Percentiles rank a stretch among this genome's conserved stretches.
phyloP scores from a whole-genome alignment of 2,113 vertebrate genomes.

The Centropus bengalensis region DNA sequence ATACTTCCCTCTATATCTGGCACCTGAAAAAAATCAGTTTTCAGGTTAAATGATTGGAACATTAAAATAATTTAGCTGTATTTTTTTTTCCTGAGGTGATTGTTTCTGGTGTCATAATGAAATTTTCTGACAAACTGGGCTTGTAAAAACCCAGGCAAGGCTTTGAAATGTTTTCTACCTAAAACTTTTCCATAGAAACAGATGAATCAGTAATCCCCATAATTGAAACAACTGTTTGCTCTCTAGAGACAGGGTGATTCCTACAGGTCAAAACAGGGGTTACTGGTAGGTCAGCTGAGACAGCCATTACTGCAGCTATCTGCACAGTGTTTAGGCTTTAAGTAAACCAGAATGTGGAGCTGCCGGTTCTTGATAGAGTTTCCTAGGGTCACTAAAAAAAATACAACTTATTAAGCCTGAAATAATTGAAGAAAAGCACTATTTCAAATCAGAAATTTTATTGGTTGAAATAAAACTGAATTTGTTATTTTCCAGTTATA shows the following conservation, averaged over 20 bases:
- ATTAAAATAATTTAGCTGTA: background rate
- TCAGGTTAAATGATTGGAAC: background rate
- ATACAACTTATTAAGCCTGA: background rate
- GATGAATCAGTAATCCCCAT: background rate
- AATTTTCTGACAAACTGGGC: background rate
- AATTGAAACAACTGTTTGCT: conserved; percentile 44
- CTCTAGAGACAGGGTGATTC: conserved; percentile 35
- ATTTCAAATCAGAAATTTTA: background rate
- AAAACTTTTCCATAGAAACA: background rate
- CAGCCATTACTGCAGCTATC: conserved; percentile 34
- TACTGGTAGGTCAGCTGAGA: conserved; percentile 57
- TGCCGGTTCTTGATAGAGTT: conserved; percentile 5
- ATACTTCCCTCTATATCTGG: background rate
- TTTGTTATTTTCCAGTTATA: background rate
- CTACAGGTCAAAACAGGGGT: conserved; percentile 50
- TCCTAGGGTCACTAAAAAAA: conserved; percentile 22
- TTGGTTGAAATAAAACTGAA: background rate
- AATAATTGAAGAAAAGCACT: background rate
- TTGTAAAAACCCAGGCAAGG: background rate
- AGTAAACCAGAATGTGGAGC: conserved; percentile 43
- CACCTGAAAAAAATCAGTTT: background rate
- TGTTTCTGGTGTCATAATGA: background rate
- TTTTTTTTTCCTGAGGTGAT: background rate
- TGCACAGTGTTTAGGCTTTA: conserved; percentile 47
- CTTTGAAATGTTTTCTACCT: background rate